These are phyloP conservation scores for Drosophila neonasuta DNA, from an alignment of 2,888 invertebrate genomes.

Conservation along the genomic window DNA sequence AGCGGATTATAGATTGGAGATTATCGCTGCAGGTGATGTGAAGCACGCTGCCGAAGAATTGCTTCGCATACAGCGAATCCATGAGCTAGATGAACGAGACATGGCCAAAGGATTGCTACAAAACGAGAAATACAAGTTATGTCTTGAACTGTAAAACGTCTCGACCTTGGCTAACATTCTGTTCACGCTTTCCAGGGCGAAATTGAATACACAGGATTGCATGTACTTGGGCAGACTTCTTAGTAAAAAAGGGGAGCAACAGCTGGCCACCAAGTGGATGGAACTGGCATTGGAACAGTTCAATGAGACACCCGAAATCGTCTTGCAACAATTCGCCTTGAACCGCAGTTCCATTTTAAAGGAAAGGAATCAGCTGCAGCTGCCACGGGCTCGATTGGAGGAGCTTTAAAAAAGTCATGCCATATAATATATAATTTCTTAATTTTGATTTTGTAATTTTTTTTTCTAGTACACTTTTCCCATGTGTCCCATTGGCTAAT, in stretches of 20 bases:
- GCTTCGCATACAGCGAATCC: constrained; percentile 93
- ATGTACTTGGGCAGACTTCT: constrained; percentile 41
- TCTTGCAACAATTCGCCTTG: constrained; percentile 30
- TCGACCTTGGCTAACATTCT: neutral
- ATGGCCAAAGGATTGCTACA: constrained; percentile 91
- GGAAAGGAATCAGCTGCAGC: constrained; percentile 6
- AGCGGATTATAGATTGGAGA: constrained; percentile 45
- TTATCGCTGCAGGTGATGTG: constrained; percentile 92
- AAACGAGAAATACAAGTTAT: constrained; percentile 88
- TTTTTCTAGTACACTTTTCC: too few relatives aligned
- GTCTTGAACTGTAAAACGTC: constrained; percentile 3
- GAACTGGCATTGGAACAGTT: constrained; percentile 37
- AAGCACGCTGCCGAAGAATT: constrained; percentile 95
- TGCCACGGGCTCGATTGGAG: constrained; percentile 2
- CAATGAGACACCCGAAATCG: constrained; percentile 4
- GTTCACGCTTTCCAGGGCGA: constrained; percentile 23
- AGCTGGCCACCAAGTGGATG: constrained; percentile 40
- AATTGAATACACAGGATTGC: constrained; percentile 45
- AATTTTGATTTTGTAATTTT: too few relatives aligned
- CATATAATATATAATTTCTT: too few relatives aligned
- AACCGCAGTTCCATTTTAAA: constrained; percentile 27
- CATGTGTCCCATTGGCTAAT: too few relatives aligned
- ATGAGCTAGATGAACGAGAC: constrained; percentile 90
- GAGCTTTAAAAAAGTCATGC: too few relatives aligned
- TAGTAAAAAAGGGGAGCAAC: neutral